phyloP scores from a whole-genome alignment of 2,113 vertebrate genomes.

The Nothocercus nigrocapillus region DNA sequence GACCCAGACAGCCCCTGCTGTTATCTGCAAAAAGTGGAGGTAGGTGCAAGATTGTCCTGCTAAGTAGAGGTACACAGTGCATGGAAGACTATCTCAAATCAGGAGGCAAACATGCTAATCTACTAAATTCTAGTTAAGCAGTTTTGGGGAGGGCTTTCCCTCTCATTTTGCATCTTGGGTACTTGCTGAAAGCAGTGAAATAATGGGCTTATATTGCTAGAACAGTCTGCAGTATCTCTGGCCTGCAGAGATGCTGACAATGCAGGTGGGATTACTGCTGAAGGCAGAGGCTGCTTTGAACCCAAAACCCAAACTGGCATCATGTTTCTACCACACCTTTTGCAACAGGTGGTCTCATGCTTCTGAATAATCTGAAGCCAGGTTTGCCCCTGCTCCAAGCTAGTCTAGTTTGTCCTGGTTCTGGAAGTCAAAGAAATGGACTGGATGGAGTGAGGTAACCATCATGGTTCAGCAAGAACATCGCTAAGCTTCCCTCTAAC shows the following conservation, averaged over 20 bases:
- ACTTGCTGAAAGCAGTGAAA: neutral
- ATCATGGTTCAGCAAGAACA: too few species aligned
- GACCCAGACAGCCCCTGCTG: neutral
- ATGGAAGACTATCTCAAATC: neutral
- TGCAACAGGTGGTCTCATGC: neutral
- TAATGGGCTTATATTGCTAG: neutral
- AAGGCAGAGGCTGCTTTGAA: neutral
- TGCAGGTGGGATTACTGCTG: neutral
- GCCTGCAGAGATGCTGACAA: neutral
- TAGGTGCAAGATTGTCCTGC: neutral
- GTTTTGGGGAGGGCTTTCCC: neutral
- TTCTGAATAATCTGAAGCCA: neutral
- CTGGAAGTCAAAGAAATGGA: neutral
- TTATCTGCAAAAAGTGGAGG: neutral
- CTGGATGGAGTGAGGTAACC: neutral
- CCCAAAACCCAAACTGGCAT: neutral
- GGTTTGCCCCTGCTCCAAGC: neutral
- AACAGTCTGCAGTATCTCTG: neutral
- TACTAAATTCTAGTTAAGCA: neutral
- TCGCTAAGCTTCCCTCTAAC: rapidly evolving
- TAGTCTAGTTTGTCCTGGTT: neutral
- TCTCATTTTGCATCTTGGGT: neutral
- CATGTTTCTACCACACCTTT: neutral
- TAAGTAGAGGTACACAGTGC: neutral
- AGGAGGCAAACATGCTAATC: neutral